Base-by-base conservation (phyloP, 2,888 invertebrate species). In the Calliphora vomitoria region DNA sequence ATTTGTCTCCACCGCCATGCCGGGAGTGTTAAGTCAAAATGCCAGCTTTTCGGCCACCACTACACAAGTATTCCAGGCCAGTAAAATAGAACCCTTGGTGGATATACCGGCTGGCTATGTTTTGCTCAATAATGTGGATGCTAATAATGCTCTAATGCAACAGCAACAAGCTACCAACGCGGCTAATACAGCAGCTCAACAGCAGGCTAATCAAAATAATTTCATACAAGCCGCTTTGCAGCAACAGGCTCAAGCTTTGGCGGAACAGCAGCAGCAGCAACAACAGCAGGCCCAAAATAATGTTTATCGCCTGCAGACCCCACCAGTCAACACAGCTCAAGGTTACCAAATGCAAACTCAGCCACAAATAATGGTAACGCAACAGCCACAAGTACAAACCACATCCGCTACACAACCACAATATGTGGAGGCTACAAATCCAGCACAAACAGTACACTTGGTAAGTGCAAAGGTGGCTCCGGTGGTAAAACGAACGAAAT, bases 11-110 rank as follows among this genome's bases (percentile, higher is more conserved):
- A 96, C 97, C 1, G 96, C 97, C 6, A 96, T 97, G 94, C 97
- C 96, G 87, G 97, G 97, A 64, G 96, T 97, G 3, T 94, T 97
- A 44, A 96, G 97, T 79, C 96, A 96, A 90, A 96, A 96, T 90
- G 97, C 97, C 90, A 97, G 97, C 92, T 97, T 97, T 92, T 96
- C 97, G 20, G 97, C 97, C 20, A 97, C 97, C 3, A 96, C 96
- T 1, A 97, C 97, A 0, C 94, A 94, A 82, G 93, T 93, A 47
- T 92, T 92, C 60, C 83, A 97, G 94, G 97, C 97, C 0, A 97
- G 97, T 89, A 97, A 97, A 93, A 95, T 97, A 92, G 97, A 97
- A 91, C 97, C 97, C 0, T 95, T 97, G 76, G 96, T 97, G 18
- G 97, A 97, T 92, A 95, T 97, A 76, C 96, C 96, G 6, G 95